Evolutionary conservation across 1,140 invertebrate genomes (phyloP).

Genomic region (Orchestia grillus): DNA sequence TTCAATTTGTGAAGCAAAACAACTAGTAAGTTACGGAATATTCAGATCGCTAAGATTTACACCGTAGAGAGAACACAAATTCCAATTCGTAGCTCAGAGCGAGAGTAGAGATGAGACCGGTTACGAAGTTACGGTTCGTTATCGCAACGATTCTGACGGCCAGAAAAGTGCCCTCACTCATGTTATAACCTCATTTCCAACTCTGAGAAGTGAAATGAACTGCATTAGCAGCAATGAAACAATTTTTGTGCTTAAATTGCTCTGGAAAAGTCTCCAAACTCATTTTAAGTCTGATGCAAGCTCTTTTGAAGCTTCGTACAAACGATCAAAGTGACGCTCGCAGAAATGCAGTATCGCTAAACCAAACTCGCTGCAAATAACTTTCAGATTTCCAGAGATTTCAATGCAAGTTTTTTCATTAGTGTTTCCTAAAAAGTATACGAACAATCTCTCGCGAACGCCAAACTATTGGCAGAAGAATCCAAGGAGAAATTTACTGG

Average conservation of each 20-base stretch:
- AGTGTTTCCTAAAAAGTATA: conserved; percentile 23
- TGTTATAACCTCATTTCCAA: conserved; percentile 8
- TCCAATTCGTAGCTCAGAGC: neutral
- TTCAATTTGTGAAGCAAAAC: neutral
- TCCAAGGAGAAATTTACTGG: conserved; percentile 44
- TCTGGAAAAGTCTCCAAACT: neutral
- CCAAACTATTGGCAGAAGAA: conserved; percentile 51
- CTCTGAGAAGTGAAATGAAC: neutral
- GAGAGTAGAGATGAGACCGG: conserved; percentile 1
- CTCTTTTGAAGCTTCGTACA: conserved; percentile 11
- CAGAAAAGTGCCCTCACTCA: neutral
- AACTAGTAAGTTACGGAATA: neutral
- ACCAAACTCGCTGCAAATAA: conserved; percentile 21
- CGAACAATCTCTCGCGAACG: conserved; percentile 42
- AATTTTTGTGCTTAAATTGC: neutral
- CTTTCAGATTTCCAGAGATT: conserved; percentile 26
- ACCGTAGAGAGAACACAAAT: neutral
- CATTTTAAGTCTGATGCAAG: neutral
- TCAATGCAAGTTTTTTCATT: conserved; percentile 53
- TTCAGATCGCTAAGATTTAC: neutral
- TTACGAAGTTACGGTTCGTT: neutral
- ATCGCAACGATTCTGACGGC: neutral
- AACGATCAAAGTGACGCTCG: neutral
- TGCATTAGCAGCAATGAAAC: conserved; percentile 18
- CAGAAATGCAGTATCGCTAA: neutral